Evolutionary conservation across 2,888 invertebrate genomes (phyloP).

Genomic region (Gymnoscelis rufifasciata): DNA sequence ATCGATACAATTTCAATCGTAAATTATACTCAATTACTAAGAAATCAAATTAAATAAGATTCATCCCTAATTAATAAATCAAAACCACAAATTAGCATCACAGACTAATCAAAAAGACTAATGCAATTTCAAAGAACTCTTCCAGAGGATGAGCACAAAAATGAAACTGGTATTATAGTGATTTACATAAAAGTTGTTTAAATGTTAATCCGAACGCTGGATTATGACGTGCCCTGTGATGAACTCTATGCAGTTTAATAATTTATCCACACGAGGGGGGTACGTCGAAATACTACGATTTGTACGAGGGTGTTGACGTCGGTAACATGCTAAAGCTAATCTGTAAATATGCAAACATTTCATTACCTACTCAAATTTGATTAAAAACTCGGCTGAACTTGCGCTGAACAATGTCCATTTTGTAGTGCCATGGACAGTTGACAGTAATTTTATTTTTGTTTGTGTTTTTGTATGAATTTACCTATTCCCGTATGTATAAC

Average conservation of each 20-base stretch:
- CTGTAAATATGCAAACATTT: constrained; percentile 25
- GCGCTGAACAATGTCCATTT: no score
- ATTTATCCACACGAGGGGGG: constrained; percentile 30
- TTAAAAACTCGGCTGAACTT: no score
- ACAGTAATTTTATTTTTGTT: no score
- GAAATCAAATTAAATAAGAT: constrained; percentile 5
- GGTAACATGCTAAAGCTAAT: constrained; percentile 4
- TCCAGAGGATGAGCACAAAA: constrained; percentile 50
- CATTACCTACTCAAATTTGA: neutral
- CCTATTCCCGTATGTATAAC: no score
- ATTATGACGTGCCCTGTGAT: constrained; percentile 61
- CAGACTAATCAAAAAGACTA: constrained; percentile 35
- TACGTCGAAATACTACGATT: constrained; percentile 11
- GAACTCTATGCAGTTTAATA: constrained; percentile 44
- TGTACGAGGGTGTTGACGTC: constrained; percentile 17
- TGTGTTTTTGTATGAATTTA: no score
- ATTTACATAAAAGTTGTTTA: constrained; percentile 78
- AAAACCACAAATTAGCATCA: constrained; percentile 22
- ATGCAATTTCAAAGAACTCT: constrained; percentile 44
- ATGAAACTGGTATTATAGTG: constrained; percentile 52
- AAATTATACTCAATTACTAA: no score
- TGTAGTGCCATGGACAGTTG: no score
- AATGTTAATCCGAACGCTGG: constrained; percentile 70
- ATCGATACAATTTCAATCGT: no score
- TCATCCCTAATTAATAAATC: constrained; percentile 8